These are phyloP conservation scores for Sapayoa aenigma DNA, from an alignment of 2,113 vertebrate species.

Conservation along the genomic window DNA sequence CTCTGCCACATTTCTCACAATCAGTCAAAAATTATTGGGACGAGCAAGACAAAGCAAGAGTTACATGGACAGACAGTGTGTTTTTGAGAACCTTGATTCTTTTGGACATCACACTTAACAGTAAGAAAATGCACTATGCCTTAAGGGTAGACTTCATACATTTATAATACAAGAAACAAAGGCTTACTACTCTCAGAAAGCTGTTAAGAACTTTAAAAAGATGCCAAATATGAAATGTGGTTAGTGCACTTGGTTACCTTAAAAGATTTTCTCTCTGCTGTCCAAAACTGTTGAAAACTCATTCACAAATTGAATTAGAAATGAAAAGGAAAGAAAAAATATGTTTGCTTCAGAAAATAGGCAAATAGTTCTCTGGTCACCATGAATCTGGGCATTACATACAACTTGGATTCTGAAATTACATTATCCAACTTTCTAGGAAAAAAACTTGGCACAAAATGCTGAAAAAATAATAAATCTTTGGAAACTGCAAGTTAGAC, in stretches of 20 bases:
- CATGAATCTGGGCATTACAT: background rate
- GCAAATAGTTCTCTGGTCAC: background rate
- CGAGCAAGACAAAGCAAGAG: background rate
- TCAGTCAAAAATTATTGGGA: background rate
- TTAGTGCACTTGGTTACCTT: background rate
- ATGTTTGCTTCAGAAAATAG: background rate
- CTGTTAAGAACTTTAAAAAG: background rate
- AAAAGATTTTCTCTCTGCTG: background rate
- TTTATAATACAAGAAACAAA: background rate
- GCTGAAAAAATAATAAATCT: background rate
- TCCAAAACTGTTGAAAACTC: background rate
- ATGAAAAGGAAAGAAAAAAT: background rate
- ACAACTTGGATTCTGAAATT: background rate
- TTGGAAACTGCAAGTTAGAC: background rate
- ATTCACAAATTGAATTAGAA: background rate
- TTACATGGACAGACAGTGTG: background rate
- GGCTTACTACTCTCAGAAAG: background rate
- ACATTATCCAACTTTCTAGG: background rate
- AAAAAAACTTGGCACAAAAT: background rate
- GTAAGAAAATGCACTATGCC: background rate
- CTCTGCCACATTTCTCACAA: background rate
- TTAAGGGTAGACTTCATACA: background rate
- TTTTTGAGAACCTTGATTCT: background rate
- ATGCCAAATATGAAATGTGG: background rate
- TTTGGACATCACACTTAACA: background rate